Evolutionary conservation across 2,797 vertebrate genomes (phyloP).

Genomic region (Aplochiton taeniatus): DNA sequence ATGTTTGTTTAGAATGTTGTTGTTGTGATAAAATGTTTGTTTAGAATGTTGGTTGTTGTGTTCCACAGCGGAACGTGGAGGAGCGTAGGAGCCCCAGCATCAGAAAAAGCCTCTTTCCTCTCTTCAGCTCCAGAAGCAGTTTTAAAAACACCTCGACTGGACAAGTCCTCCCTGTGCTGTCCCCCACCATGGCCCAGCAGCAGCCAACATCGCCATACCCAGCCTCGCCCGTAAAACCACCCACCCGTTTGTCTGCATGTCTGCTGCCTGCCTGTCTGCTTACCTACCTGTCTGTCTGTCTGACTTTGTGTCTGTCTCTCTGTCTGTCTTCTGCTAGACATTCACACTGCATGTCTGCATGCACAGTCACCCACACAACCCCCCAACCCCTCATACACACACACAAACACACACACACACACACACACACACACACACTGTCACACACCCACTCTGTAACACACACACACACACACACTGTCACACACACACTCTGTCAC

Average conservation of each 20-base stretch:
- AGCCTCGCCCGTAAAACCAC: slow-evolving; percentile 75
- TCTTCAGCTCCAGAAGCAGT: slow-evolving; percentile 99
- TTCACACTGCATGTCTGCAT: too few relatives aligned
- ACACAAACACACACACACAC: slow-evolving; percentile 7
- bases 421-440: not conserved
- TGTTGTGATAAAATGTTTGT: slow-evolving; percentile 73
- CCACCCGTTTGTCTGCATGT: slow-evolving; percentile 73
- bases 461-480: not conserved
- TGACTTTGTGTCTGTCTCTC: too few relatives aligned
- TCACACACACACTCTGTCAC: not conserved
- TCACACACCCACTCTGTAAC: not conserved
- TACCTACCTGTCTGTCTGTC: too few relatives aligned
- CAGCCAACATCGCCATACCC: slow-evolving; percentile 68
- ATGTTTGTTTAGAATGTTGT: slow-evolving; percentile 7
- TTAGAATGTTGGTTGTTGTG: slow-evolving; percentile 85
- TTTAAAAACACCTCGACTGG: slow-evolving; percentile 98
- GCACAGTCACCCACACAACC: not conserved
- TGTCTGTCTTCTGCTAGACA: too few relatives aligned
- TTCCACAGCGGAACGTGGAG: slow-evolving; percentile 94
- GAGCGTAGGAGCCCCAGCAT: slow-evolving; percentile 96
- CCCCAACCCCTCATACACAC: slow-evolving; percentile 1
- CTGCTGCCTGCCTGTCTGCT: too few relatives aligned
- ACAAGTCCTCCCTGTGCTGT: slow-evolving; percentile 97
- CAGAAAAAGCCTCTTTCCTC: slow-evolving; percentile 99
- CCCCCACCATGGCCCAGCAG: slow-evolving; percentile 89